A percentile compares a stretch with the other conserved stretches of the same genome.
These are phyloP conservation scores for Furnarius figulus DNA, from an alignment of 2,113 vertebrate species.

Conservation along the genomic window DNA sequence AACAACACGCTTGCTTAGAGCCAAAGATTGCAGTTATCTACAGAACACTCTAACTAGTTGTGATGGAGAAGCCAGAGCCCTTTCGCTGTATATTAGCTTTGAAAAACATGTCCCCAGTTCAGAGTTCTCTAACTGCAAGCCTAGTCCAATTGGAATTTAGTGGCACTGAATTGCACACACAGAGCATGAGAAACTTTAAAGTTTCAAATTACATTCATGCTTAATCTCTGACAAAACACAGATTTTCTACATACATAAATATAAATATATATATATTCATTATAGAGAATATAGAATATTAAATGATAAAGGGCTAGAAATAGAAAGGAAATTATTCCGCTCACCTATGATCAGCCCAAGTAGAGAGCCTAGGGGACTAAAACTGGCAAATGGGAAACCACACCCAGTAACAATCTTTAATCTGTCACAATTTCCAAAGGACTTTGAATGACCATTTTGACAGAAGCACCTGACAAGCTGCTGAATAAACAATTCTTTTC, in stretches of 20 bases:
- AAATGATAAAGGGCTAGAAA: background rate
- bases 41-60: background rate
- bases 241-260: background rate
- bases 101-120: background rate
- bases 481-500: background rate
- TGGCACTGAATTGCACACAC: background rate
- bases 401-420: background rate
- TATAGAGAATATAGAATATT: background rate
- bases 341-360: background rate
- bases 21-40: background rate
- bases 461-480: background rate
- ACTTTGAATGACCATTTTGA: background rate
- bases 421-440: background rate
- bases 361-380: background rate
- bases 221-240: background rate
- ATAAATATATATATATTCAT: background rate
- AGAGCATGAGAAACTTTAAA: background rate
- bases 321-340: background rate
- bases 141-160: background rate
- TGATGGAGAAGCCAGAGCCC: background rate
- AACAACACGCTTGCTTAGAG: background rate
- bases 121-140: background rate
- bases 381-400: background rate
- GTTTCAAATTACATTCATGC: background rate
- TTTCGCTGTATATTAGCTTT: background rate